Percentiles rank a stretch among this genome's conserved stretches.
phyloP scores from a whole-genome alignment of 2,888 invertebrate genomes.

The Alsophila aescularia region DNA sequence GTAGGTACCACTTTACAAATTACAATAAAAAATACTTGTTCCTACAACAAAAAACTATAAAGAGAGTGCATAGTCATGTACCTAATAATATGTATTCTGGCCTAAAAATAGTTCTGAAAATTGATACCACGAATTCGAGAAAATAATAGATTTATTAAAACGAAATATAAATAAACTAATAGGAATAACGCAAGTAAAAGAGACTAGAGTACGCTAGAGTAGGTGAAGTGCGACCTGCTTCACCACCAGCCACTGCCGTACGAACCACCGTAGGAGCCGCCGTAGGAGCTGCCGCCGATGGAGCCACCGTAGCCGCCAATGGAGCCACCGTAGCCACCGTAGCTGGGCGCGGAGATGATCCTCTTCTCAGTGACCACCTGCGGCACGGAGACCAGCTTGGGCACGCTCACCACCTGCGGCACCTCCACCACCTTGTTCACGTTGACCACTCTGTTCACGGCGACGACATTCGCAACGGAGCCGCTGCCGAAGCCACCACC shows the following conservation, averaged over 20 bases:
- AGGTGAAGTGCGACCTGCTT: conserved; percentile 39
- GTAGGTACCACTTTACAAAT: too few relatives aligned
- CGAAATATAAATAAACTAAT: too few relatives aligned
- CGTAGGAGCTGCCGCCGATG: conserved; percentile 20
- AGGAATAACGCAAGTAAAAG: too few relatives aligned
- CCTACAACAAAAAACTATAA: too few relatives aligned
- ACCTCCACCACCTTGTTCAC: conserved; percentile 51
- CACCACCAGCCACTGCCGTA: conserved; percentile 37
- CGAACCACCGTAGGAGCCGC: conserved; percentile 22
- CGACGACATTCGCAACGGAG: conserved; percentile 44
- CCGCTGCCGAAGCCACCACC: conserved; percentile 35
- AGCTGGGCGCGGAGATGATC: conserved; percentile 22
- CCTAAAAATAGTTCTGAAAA: too few relatives aligned
- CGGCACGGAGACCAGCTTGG: conserved; percentile 36
- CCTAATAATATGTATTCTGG: too few relatives aligned
- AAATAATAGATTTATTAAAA: too few relatives aligned
- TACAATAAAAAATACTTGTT: too few relatives aligned
- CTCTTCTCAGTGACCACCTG: conserved; percentile 34
- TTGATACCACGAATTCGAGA: too few relatives aligned
- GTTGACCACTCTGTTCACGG: conserved; percentile 53
- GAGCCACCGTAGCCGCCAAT: conserved; percentile 30
- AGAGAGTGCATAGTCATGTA: too few relatives aligned
- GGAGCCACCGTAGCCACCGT: conserved; percentile 25
- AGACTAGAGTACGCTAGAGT: conserved; percentile 40
- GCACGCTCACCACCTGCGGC: conserved; percentile 48